phyloP scores from a whole-genome alignment of 2,797 vertebrate species.

The Sebastes reedi region DNA sequence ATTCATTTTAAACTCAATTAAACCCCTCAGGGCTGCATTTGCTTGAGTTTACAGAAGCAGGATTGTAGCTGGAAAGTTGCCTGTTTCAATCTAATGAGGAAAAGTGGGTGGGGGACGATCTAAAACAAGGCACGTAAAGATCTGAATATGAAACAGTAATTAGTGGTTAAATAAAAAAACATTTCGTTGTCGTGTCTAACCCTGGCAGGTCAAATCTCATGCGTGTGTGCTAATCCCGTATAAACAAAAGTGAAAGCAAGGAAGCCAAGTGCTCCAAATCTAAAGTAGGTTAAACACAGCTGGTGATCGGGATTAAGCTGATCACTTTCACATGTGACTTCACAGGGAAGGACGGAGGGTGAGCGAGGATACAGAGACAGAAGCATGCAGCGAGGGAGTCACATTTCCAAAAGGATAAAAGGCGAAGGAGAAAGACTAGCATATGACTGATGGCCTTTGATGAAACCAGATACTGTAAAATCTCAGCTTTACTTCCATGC shows the following conservation, averaged over 20 bases:
- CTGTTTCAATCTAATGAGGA: conserved; percentile 32
- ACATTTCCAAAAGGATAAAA: conserved; percentile 69
- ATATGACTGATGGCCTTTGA: conserved; percentile 70
- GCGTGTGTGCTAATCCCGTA: conserved; percentile 38
- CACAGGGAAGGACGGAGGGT: conserved; percentile 35
- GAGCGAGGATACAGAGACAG: conserved; percentile 25
- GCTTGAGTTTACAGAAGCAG: conserved; percentile 38
- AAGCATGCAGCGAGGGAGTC: conserved; percentile 56
- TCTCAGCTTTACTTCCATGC: conserved; percentile 37
- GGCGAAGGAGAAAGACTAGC: conserved; percentile 58
- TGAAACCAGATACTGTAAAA: conserved; percentile 66
- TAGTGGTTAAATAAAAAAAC: not conserved
- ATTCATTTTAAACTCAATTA: conserved; percentile 57
- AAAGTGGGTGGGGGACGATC: not conserved
- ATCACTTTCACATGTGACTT: conserved; percentile 76
- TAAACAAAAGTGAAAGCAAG: conserved; percentile 49
- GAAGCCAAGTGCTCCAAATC: conserved; percentile 57
- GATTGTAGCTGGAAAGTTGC: conserved; percentile 38
- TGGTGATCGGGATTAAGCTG: conserved; percentile 74
- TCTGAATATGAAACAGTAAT: not conserved
- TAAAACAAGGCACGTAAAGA: not conserved
- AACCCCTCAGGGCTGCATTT: conserved; percentile 35
- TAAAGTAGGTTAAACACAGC: conserved; percentile 78
- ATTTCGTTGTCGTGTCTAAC: not conserved
- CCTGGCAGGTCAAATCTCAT: conserved; percentile 34